Evolutionary conservation across 2,113 vertebrate genomes (phyloP).

Genomic region (Syngnathus scovelli): DNA sequence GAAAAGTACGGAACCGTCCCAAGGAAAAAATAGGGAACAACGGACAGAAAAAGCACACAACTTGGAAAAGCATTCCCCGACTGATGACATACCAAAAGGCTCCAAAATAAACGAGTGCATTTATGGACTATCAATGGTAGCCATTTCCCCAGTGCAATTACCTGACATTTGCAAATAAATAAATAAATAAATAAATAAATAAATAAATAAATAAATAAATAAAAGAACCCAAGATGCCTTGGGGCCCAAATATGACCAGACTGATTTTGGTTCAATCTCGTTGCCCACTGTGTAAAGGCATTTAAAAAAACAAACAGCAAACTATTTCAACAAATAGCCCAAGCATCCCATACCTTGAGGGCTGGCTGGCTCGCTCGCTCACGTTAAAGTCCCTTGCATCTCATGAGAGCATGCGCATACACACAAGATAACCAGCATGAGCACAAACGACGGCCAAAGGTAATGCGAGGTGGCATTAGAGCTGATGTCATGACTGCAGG

Average conservation of each 20-base stretch:
- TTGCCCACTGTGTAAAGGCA: conserved; percentile 35
- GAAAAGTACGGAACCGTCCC: too few relatives aligned
- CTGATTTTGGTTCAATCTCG: conserved; percentile 37
- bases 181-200: too few relatives aligned
- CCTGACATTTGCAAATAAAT: too few relatives aligned
- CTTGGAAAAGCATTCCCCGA: too few relatives aligned
- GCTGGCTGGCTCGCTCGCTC: neutral
- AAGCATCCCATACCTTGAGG: conserved; percentile 27
- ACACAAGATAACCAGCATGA: conserved; percentile 39
- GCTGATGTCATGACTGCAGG: conserved; percentile 12
- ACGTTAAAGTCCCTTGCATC: conserved; percentile 20
- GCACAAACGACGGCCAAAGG: conserved; percentile 27
- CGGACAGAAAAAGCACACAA: too few relatives aligned
- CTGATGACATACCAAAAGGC: too few relatives aligned
- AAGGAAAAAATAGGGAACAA: too few relatives aligned
- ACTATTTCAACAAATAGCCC: conserved; percentile 38
- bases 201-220: too few relatives aligned
- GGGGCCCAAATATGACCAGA: conserved; percentile 17
- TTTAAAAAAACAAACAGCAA: conserved; percentile 24
- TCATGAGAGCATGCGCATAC: conserved; percentile 35
- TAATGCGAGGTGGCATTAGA: conserved; percentile 57
- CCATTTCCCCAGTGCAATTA: too few relatives aligned
- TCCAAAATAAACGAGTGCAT: too few relatives aligned
- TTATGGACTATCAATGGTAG: too few relatives aligned
- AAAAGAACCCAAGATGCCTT: conserved; percentile 1